Percentiles rank a stretch among this genome's conserved stretches.
These are phyloP conservation scores for Masnerella sp. DNA, from an alignment of 2,888 invertebrate species.

Conservation along the genomic window DNA sequence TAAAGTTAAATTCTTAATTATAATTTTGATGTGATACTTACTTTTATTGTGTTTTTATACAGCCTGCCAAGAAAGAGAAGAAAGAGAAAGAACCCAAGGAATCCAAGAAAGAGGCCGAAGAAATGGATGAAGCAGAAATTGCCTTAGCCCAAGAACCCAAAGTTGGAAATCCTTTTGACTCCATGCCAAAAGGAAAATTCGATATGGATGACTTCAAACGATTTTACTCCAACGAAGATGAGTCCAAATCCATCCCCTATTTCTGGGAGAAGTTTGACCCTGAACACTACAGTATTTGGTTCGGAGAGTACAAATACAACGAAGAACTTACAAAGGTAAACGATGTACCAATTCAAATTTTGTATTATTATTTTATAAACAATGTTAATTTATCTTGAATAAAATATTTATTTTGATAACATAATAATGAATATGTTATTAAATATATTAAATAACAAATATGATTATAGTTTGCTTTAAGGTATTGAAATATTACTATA, in stretches of 20 bases:
- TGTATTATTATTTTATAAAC: background rate
- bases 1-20: too few relatives aligned
- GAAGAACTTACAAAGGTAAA: conserved; percentile 88
- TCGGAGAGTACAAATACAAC: conserved; percentile 96
- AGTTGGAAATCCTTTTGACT: conserved; percentile 94
- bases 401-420: too few relatives aligned
- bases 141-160: conserved; percentile 87
- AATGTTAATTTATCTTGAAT: too few relatives aligned
- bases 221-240: conserved; percentile 97
- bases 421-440: too few relatives aligned
- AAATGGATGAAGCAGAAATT: conserved; percentile 84
- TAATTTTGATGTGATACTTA: too few relatives aligned
- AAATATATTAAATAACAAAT: conserved; percentile 1
- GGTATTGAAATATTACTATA: background rate
- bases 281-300: conserved; percentile 98
- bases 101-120: conserved; percentile 78
- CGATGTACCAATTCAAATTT: background rate
- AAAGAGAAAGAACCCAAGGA: conserved; percentile 69
- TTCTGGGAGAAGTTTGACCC: conserved; percentile 99
- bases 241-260: conserved; percentile 94
- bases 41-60: background rate
- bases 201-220: conserved; percentile 98
- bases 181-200: conserved; percentile 93
- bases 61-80: conserved; percentile 46
- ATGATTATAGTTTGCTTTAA: background rate